phyloP scores from a whole-genome alignment of 2,113 vertebrate genomes.

The Catharus minimus region DNA sequence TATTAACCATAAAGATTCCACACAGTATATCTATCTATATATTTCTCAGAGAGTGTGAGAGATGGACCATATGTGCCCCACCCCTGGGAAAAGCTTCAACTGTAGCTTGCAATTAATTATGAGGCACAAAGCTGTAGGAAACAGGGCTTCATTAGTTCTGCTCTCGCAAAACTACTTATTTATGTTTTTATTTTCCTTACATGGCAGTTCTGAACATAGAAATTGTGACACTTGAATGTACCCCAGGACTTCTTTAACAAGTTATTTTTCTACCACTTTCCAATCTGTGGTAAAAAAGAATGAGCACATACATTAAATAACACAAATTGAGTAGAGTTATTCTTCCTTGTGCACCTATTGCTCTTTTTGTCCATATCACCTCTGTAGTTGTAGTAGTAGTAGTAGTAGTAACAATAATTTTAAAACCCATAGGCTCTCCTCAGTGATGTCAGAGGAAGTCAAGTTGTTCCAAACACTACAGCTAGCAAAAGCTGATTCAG shows the following conservation, averaged over 20 bases:
- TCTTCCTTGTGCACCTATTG: not conserved
- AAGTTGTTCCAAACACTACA: not conserved
- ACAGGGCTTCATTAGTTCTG: not conserved
- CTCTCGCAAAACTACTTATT: conserved; percentile 20
- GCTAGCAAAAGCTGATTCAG: not conserved
- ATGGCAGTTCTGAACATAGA: not conserved
- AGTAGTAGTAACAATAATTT: not conserved
- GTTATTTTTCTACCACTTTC: not conserved
- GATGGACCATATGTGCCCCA: conserved; percentile 46
- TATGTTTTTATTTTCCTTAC: conserved; percentile 13
- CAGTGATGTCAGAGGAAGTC: not conserved
- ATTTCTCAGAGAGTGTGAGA: conserved; percentile 29
- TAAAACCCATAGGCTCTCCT: not conserved
- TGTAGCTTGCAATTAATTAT: conserved; percentile 51
- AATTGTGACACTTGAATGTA: not conserved
- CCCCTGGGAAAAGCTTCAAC: conserved; percentile 33
- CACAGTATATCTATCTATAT: conserved; percentile 9
- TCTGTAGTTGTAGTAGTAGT: not conserved
- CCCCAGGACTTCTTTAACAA: not conserved
- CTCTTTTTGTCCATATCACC: not conserved
- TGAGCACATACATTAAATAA: not conserved
- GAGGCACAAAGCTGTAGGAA: conserved; percentile 25
- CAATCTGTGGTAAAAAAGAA: not conserved
- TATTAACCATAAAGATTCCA: conserved; percentile 41
- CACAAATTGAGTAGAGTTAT: not conserved